Evolutionary conservation across 35 echinoderm and acorn worm genomes (phyloP).

Genomic region (Apostichopus parvimensis): DNA sequence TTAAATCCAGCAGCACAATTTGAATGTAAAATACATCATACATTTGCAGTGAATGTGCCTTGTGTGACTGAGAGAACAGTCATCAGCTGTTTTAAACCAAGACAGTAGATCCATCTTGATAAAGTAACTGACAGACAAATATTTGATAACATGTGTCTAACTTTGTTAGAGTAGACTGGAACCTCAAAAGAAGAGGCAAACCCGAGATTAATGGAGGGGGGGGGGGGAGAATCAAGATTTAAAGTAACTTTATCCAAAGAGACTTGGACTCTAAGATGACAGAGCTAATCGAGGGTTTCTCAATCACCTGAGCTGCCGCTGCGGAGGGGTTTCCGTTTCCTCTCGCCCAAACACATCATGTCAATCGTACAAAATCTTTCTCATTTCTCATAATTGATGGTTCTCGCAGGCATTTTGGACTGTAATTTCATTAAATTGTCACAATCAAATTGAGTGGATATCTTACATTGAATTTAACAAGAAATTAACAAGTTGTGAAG

Average conservation of each 20-base stretch:
- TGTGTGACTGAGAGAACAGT: background rate
- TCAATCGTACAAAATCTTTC: slow-evolving; percentile 43
- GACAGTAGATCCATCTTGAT: slow-evolving; percentile 32
- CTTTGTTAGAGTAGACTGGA: slow-evolving; percentile 31
- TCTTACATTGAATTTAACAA: slow-evolving; percentile 55
- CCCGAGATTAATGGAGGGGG: slow-evolving; percentile 3
- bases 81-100: slow-evolving; percentile 13
- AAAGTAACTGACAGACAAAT: slow-evolving; percentile 10
- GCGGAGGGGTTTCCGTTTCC: slow-evolving; percentile 32
- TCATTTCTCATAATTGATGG: slow-evolving; percentile 47
- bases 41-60: too few species aligned
- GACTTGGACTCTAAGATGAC: background rate
- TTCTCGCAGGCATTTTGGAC: slow-evolving; percentile 41
- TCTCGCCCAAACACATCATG: slow-evolving; percentile 32
- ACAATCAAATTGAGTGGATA: slow-evolving; percentile 53
- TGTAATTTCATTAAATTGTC: slow-evolving; percentile 54
- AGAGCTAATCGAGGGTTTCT: slow-evolving; percentile 40
- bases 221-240: background rate
- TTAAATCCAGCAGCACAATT: too few species aligned
- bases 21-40: too few species aligned
- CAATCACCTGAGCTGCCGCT: background rate
- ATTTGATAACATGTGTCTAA: slow-evolving; percentile 53
- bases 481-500: slow-evolving; percentile 50
- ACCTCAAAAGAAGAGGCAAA: slow-evolving; percentile 14
- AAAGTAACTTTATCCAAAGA: slow-evolving; percentile 4